phyloP scores from a whole-genome alignment of 2,113 vertebrate species.

The Accipiter cooperii region DNA sequence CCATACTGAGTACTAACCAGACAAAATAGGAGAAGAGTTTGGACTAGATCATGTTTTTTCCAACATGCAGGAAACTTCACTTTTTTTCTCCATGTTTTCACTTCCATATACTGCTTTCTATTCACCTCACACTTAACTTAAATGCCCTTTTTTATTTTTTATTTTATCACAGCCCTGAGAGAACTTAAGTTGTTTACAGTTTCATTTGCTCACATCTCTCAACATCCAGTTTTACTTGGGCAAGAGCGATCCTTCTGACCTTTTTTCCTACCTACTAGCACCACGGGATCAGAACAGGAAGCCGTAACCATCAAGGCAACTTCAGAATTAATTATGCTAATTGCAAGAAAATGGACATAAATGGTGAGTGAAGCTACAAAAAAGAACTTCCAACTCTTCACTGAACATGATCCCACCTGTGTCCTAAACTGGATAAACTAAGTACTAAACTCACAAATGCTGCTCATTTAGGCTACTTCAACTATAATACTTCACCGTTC shows the following conservation, averaged over 20 bases:
- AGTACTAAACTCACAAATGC: background rate
- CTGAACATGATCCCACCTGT: background rate
- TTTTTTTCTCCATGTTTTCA: background rate
- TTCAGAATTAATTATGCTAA: background rate
- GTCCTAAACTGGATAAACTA: background rate
- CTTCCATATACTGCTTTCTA: background rate
- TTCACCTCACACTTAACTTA: background rate
- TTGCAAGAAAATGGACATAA: background rate
- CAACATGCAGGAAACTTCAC: background rate
- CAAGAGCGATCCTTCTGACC: background rate
- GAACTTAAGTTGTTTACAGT: background rate
- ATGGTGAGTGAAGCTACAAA: background rate
- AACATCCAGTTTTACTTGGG: background rate
- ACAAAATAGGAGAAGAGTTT: background rate
- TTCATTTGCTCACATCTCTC: background rate
- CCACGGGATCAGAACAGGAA: background rate
- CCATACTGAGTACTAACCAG: rapidly evolving
- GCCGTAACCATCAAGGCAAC: background rate
- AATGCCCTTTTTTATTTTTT: background rate
- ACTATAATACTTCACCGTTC: background rate
- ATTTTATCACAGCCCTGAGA: background rate
- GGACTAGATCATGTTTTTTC: background rate
- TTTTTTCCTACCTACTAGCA: background rate
- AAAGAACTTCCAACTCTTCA: background rate
- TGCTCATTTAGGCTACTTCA: background rate